Percentiles rank a stretch among this genome's conserved stretches.
Conservation (phyloP, 1,140 invertebrate genomes). For the Dendrolimus punctatus region DNA sequence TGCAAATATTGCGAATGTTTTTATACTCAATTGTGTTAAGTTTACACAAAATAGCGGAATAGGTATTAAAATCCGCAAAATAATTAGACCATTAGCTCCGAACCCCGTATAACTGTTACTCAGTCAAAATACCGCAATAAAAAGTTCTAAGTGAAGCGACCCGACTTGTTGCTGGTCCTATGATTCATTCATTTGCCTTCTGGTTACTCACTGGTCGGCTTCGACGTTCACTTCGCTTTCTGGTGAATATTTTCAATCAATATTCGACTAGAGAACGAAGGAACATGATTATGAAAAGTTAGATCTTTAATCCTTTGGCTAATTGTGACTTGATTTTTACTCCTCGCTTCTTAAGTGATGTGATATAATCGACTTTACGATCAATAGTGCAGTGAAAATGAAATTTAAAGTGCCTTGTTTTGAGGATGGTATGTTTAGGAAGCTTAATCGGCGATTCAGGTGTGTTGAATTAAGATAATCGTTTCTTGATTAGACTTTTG, state of each 20-base stretch:
- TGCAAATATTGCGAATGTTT: neutral
- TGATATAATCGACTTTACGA: constrained; percentile 4
- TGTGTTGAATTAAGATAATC: constrained; percentile 8
- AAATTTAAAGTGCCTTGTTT: constrained; percentile 24
- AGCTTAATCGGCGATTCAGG: constrained; percentile 30
- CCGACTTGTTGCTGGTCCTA: constrained; percentile 42
- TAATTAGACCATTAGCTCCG: constrained; percentile 35
- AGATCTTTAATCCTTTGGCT: neutral
- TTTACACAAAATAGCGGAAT: neutral
- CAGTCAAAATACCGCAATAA: constrained; percentile 54
- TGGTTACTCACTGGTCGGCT: constrained; percentile 29
- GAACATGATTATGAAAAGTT: constrained; percentile 13
- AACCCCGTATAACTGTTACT: constrained; percentile 42
- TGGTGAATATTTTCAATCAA: constrained; percentile 51
- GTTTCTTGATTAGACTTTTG: neutral
- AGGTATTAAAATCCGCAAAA: constrained; percentile 15
- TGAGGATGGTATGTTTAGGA: constrained; percentile 25
- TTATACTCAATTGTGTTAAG: neutral
- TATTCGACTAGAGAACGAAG: constrained; percentile 36
- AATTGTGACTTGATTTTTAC: no score
- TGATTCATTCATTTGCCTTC: constrained; percentile 45
- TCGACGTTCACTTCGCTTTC: constrained; percentile 28
- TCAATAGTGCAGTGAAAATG: constrained; percentile 20
- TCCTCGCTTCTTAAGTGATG: neutral
- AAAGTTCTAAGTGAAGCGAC: constrained; percentile 48